Percentiles rank a stretch among this genome's conserved stretches.
Conservation (phyloP, 2,888 invertebrate genomes). For the Mechanitis mazaeus region DNA sequence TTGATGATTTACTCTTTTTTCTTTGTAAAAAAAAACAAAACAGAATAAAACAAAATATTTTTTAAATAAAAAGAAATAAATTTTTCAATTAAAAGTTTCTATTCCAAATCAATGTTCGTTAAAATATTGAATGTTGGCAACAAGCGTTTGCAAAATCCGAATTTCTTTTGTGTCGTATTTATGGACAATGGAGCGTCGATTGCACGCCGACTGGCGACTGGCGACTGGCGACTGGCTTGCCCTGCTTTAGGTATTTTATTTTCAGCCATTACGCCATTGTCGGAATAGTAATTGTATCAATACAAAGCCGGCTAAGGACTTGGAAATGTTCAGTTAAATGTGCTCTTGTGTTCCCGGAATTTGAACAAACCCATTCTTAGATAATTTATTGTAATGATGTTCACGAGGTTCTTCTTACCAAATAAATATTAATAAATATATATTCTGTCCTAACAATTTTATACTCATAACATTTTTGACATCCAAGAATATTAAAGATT, state of each 20-base stretch:
- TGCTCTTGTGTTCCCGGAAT: slow-evolving; percentile 7
- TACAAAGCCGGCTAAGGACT: slow-evolving; percentile 42
- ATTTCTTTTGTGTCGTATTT: slow-evolving; percentile 60
- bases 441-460: background rate
- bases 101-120: slow-evolving; percentile 15
- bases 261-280: slow-evolving; percentile 61
- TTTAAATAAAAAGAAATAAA: background rate
- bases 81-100: slow-evolving; percentile 19
- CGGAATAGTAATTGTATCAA: slow-evolving; percentile 56
- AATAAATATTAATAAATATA: background rate
- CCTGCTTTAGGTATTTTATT: slow-evolving; percentile 61
- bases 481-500: background rate
- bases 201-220: slow-evolving; percentile 35
- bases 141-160: slow-evolving; percentile 43
- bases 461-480: background rate
- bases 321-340: slow-evolving; percentile 23
- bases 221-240: slow-evolving; percentile 19
- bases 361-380: background rate
- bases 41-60: too few relatives aligned
- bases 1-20: too few relatives aligned
- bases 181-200: slow-evolving; percentile 68
- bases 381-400: background rate
- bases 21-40: background rate
- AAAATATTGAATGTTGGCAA: slow-evolving; percentile 12
- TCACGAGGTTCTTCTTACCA: background rate